Evolutionary conservation across 2,113 vertebrate genomes (phyloP).

Genomic region (Mus pahari): DNA sequence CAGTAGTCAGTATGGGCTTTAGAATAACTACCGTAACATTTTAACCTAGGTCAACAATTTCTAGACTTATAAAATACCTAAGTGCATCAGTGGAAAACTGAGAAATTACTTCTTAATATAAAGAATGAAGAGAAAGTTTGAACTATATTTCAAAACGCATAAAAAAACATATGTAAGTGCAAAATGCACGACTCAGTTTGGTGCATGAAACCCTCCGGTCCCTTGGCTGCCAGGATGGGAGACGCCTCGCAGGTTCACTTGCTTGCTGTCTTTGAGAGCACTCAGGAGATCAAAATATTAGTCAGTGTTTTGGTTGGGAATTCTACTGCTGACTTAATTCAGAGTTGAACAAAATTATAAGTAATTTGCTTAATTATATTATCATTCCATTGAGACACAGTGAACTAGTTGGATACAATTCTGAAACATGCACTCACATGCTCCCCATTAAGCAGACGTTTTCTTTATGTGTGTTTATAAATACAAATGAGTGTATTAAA

Average conservation of each 20-base stretch:
- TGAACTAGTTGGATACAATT: conserved; percentile 9
- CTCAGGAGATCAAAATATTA: conserved; percentile 8
- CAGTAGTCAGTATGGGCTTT: not conserved
- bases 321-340: conserved; percentile 43
- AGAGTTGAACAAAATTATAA: conserved; percentile 47
- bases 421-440: not conserved
- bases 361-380: conserved; percentile 43
- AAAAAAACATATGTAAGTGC: not conserved
- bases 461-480: conserved; percentile 30
- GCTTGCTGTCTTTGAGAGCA: not conserved
- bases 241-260: not conserved
- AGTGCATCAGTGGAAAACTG: not conserved
- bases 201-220: not conserved
- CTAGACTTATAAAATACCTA: not conserved
- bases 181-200: not conserved
- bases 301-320: conserved; percentile 33
- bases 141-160: not conserved
- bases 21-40: not conserved
- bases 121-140: not conserved
- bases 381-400: conserved; percentile 44
- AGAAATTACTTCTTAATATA: conserved; percentile 5
- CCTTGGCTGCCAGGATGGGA: too few species aligned
- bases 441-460: conserved; percentile 17
- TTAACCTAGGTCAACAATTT: not conserved
- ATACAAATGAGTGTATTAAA: not conserved